Evolutionary conservation across 2,888 invertebrate genomes (phyloP).

Genomic region (Callyntrura sp.): DNA sequence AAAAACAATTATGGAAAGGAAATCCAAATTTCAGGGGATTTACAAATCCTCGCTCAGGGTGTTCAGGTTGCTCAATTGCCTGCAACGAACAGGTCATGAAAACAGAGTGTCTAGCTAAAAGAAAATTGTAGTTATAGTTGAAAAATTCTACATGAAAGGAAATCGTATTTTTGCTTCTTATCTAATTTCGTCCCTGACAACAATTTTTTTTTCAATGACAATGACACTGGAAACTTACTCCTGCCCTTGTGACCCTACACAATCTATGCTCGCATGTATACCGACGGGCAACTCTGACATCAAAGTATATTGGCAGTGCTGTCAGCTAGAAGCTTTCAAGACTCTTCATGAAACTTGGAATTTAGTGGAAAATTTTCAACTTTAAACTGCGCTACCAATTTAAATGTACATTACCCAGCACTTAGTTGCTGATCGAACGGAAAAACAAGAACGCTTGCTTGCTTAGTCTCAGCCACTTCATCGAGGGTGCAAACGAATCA

Average conservation of each 20-base stretch:
- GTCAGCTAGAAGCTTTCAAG: background rate
- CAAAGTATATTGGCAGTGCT: background rate
- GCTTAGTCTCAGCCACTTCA: too few species aligned
- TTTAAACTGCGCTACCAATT: background rate
- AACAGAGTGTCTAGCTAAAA: conserved; percentile 9
- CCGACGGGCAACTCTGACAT: too few species aligned
- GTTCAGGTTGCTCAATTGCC: conserved; percentile 35
- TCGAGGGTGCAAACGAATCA: background rate
- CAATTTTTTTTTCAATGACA: background rate
- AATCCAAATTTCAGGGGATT: conserved; percentile 57
- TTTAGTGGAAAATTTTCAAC: background rate
- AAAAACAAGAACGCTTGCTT: too few species aligned
- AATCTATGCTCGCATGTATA: background rate
- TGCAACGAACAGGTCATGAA: conserved; percentile 60
- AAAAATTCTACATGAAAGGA: background rate
- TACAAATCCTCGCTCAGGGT: conserved; percentile 47
- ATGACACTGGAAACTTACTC: background rate
- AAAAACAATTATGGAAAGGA: background rate
- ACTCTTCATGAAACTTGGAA: background rate
- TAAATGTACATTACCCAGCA: too few species aligned
- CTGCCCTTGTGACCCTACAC: background rate
- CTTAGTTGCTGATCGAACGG: too few species aligned
- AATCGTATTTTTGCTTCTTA: background rate
- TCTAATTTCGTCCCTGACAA: background rate
- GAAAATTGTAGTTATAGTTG: background rate